Conservation (phyloP, 2,888 invertebrate species). For the Phengaris alcon region DNA sequence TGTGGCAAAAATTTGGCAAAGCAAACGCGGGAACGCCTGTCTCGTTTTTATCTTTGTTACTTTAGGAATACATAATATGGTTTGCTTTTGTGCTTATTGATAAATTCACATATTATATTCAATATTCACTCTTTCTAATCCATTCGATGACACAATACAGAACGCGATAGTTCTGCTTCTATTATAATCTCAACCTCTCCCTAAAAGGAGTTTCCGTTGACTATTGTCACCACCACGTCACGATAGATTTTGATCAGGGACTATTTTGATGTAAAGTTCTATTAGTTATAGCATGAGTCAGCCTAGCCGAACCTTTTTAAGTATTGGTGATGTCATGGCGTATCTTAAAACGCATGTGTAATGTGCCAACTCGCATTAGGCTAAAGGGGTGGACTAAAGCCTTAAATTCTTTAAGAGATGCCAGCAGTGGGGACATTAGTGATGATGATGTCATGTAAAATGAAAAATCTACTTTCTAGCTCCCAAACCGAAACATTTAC, state of each 20-base stretch:
- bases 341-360: too few species aligned
- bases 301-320: background rate
- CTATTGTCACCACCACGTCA: slow-evolving; percentile 4
- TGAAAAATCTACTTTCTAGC: too few species aligned
- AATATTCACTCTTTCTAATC: background rate
- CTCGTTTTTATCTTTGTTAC: too few species aligned
- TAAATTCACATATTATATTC: background rate
- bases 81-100: background rate
- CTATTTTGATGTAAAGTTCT: background rate
- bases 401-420: too few species aligned
- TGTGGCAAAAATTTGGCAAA: too few species aligned
- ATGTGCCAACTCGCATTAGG: background rate
- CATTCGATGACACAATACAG: background rate
- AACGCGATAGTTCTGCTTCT: background rate
- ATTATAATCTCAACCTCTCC: slow-evolving; percentile 3
- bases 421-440: too few species aligned
- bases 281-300: background rate
- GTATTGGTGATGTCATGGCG: background rate
- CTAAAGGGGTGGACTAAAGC: background rate
- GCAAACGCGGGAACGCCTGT: too few species aligned
- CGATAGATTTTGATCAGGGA: background rate
- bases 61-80: too few species aligned
- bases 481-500: too few species aligned
- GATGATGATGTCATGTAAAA: too few species aligned
- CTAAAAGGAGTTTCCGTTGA: background rate